Evolutionary conservation across 2,797 vertebrate genomes (phyloP).

Genomic region (Arrhamphus sclerolepis): DNA sequence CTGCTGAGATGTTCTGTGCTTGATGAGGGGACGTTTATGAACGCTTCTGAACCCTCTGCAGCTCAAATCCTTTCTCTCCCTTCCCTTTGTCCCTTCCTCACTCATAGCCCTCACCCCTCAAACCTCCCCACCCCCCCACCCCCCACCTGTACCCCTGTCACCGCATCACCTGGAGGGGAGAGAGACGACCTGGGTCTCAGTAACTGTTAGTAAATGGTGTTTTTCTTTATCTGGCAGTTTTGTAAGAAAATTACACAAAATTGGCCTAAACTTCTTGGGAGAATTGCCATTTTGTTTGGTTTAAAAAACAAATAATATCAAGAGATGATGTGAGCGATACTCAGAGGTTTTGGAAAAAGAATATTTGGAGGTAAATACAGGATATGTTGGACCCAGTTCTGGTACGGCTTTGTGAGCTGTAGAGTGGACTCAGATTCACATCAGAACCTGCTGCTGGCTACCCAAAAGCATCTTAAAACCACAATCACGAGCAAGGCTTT

Average conservation of each 20-base stretch:
- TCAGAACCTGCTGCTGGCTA: constrained; percentile 47
- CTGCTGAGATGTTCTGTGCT: constrained; percentile 34
- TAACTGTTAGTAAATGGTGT: neutral
- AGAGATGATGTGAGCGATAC: neutral
- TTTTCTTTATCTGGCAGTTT: neutral
- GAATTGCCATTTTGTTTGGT: constrained; percentile 1
- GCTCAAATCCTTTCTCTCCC: constrained; percentile 60
- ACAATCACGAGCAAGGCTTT: neutral
- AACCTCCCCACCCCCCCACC: neutral
- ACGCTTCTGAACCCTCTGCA: constrained; percentile 68
- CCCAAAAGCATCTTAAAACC: constrained; percentile 51
- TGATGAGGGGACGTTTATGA: constrained; percentile 38
- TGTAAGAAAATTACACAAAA: neutral
- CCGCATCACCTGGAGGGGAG: constrained; percentile 47
- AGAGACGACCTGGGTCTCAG: constrained; percentile 66
- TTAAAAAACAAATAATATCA: neutral
- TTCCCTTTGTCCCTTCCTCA: constrained; percentile 23
- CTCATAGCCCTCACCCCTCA: constrained; percentile 20
- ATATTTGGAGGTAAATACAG: neutral
- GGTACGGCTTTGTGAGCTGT: constrained; percentile 55
- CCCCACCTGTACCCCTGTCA: constrained; percentile 33
- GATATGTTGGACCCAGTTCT: constrained; percentile 64
- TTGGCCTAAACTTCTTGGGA: neutral
- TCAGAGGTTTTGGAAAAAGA: neutral
- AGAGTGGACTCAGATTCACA: constrained; percentile 54